phyloP scores from a whole-genome alignment of 2,113 vertebrate species.

The Gyps fulvus region DNA sequence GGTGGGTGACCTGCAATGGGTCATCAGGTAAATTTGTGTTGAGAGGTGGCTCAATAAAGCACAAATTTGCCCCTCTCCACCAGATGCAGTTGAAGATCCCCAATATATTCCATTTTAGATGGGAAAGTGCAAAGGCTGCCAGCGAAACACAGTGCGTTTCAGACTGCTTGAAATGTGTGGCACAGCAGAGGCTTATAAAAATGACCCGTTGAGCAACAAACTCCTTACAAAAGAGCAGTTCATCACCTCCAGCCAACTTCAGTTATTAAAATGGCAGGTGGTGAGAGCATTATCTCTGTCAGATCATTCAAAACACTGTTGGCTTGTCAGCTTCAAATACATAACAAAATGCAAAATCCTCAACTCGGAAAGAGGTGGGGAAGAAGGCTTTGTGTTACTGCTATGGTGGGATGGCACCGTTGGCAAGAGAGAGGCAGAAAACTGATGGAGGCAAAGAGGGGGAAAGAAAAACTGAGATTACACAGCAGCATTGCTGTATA shows the following conservation, averaged over 20 bases:
- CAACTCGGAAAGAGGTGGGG: not conserved
- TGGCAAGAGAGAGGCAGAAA: not conserved
- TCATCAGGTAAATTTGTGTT: not conserved
- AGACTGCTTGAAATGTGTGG: not conserved
- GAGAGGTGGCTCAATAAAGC: not conserved
- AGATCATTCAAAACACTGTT: not conserved
- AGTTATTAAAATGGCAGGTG: not conserved
- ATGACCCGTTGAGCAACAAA: not conserved
- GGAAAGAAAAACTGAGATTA: not conserved
- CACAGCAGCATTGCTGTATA: not conserved
- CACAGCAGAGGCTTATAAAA: not conserved
- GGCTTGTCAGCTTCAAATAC: not conserved
- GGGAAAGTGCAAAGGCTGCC: not conserved
- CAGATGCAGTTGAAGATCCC: not conserved
- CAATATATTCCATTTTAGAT: not conserved
- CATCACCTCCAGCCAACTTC: not conserved
- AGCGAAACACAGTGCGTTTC: accelerated
- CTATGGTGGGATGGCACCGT: accelerated
- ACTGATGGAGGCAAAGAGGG: not conserved
- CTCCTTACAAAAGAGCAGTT: not conserved
- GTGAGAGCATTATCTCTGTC: not conserved
- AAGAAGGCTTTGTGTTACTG: not conserved
- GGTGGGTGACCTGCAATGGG: conserved; percentile 15
- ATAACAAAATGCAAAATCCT: not conserved
- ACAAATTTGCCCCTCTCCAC: not conserved